Conservation (phyloP, 2,888 invertebrate species). For the Cybosia mesomella region DNA sequence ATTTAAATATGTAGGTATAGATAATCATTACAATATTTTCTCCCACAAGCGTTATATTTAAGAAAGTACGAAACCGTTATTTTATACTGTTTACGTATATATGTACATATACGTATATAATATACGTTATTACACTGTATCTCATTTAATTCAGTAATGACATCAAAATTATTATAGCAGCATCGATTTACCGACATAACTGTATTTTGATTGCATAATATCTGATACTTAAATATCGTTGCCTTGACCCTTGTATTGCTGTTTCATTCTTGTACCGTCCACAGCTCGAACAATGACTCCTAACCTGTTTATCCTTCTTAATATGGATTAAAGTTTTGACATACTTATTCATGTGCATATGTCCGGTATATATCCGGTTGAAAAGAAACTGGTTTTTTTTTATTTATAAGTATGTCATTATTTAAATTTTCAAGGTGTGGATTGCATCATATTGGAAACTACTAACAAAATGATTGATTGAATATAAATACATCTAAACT, state of each 20-base stretch:
- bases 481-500: no score
- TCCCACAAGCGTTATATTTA: no score
- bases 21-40: no score
- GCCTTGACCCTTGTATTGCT: slow-evolving; percentile 43
- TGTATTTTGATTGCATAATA: slow-evolving; percentile 37
- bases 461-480: no score
- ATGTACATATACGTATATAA: no score
- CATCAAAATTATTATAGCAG: slow-evolving; percentile 23
- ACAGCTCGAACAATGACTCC: slow-evolving; percentile 12
- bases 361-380: slow-evolving; percentile 3
- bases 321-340: slow-evolving; percentile 7
- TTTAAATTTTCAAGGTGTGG: not conserved
- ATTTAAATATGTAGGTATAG: no score
- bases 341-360: not conserved
- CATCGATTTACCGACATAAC: slow-evolving; percentile 35
- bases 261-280: slow-evolving; percentile 34
- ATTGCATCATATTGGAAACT: not conserved
- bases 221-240: slow-evolving; percentile 14
- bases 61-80: not conserved
- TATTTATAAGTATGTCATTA: not conserved
- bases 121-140: not conserved
- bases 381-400: not conserved
- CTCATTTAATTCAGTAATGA: not conserved
- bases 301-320: slow-evolving; percentile 6
- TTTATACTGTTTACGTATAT: no score